Percentiles rank a stretch among this genome's conserved stretches.
Conservation (phyloP, 2,888 invertebrate genomes). For the Rhamnusium bicolor region DNA sequence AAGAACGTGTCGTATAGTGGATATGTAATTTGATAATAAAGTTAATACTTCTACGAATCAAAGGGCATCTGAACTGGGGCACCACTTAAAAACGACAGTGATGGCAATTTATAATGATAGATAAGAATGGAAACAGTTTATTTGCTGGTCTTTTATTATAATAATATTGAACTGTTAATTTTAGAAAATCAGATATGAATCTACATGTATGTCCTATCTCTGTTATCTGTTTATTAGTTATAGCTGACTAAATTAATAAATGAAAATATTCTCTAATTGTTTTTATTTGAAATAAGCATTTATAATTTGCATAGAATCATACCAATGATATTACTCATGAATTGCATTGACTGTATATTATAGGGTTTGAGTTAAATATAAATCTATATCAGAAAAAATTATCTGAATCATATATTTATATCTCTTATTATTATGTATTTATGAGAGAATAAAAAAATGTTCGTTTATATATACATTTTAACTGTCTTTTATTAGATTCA, state of each 20-base stretch:
- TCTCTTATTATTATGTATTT: neutral
- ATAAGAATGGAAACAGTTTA: too few species aligned
- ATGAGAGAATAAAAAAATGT: neutral
- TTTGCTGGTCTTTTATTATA: too few species aligned
- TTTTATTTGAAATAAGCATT: neutral
- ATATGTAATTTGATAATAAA: too few species aligned
- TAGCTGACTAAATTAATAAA: neutral
- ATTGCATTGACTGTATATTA: conserved; percentile 1
- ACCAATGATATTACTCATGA: neutral
- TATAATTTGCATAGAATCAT: neutral
- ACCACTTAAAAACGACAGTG: too few species aligned
- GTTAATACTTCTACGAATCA: too few species aligned
- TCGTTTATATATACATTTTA: neutral
- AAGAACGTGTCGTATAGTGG: too few species aligned
- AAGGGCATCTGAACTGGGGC: too few species aligned
- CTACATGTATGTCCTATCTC: too few species aligned
- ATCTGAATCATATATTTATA: neutral
- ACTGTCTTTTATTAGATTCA: neutral
- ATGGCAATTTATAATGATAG: too few species aligned
- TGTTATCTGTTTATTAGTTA: neutral
- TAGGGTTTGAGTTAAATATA: neutral
- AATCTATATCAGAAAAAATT: conserved; percentile 1
- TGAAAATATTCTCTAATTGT: neutral
- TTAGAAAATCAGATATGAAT: too few species aligned
- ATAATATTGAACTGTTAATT: too few species aligned